Evolutionary conservation across 2,888 invertebrate species (phyloP), one percentile per base, ranked within the genome.

Genomic region (Drosophila villosipedis): DNA sequence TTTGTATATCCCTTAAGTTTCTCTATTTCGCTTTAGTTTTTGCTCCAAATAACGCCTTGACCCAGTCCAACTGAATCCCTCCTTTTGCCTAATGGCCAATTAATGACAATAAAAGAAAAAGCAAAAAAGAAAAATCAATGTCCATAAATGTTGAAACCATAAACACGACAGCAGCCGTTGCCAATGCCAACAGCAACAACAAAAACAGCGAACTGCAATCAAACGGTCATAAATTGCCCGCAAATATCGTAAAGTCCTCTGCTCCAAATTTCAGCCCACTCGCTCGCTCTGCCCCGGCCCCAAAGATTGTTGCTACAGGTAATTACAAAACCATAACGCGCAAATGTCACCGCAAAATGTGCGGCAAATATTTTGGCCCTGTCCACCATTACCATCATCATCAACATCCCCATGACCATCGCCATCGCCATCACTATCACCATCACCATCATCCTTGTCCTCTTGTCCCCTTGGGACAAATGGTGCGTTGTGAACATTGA

Each of bases 251-350:
- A 71, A 84, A 72, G 61, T 58, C 58, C 54, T 16, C 1, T 28
- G 16, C 25, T 54, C 49, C 28, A 55, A 31, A 60, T 10, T 33
- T 35, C 37, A 57, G 31, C 33, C 47, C 37, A 43, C 39, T n/a
- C 39, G 6, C 54, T 6, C 28, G 10, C 50, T 4, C 28, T 28
- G 52, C 52, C 22, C 28, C 3, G 22, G 9, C 53, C 19, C 5
- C 35, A 63, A 78, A 53, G 50, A 69, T 72, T 71, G 74, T 72
- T 71, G 74, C 77, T 83, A 80, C 73, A 83, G 83, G 83, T 84
- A 84, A 84, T 84, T 84, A 84, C 83, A 86, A 86, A 86, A 83
- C 83, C 87, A 84, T 84, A 84, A 86, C 84, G 76, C 71, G 74
- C 87, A 86, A 87, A 84, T 86, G 83, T 83, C 87, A 79, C 81